Evolutionary conservation across 2,113 vertebrate genomes (phyloP), one percentile per base, ranked within the genome.

Genomic region (Saguinus imperator): DNA sequence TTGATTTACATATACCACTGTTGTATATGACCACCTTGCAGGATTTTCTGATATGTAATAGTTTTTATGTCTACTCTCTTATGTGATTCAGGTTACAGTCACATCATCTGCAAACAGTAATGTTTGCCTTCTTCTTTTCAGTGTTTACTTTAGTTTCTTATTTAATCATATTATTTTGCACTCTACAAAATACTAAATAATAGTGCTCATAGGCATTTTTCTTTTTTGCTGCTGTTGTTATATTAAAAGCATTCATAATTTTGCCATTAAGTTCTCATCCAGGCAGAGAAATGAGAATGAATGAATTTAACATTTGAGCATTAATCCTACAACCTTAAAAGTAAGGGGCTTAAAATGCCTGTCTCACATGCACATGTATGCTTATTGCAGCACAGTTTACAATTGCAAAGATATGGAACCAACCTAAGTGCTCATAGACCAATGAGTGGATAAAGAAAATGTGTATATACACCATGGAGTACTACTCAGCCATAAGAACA

Each of bases 261-360:
- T 93, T 85, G 25, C 14, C 66, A 57, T 37, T 96, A 73, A 70
- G n/a, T 55, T 40, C 35, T 72, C 81, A 77, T 29, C 23, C 25
- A 50, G 18, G 6, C 43, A 58, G 16, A 13, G 50, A 85, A 94
- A 37, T 8, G 40, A 87, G n/a, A 87, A 94, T 75, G n/a, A 7
- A 17, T 81, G 35, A 83, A 83, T 73, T 64, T 58, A 85, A 76
- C 2, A 95, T 86, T 64, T 96, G 68, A 82, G 23, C 18, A 5
- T 77, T 25, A 73, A 68, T 58, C 77, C 7, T 40, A 29, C 2
- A 93, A 75, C 20, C 32, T 90, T 93, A 82, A 82, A 72, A 91
- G 85, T 85, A 91, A 73, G 37, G 37, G 37, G 58, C 81, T 91
- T 79, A 94, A 95, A 96, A 79, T 32, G 37, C 8, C 14, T 91